Evolutionary conservation across 2,888 invertebrate genomes (phyloP).

Genomic region (Anthophora plumipes): DNA sequence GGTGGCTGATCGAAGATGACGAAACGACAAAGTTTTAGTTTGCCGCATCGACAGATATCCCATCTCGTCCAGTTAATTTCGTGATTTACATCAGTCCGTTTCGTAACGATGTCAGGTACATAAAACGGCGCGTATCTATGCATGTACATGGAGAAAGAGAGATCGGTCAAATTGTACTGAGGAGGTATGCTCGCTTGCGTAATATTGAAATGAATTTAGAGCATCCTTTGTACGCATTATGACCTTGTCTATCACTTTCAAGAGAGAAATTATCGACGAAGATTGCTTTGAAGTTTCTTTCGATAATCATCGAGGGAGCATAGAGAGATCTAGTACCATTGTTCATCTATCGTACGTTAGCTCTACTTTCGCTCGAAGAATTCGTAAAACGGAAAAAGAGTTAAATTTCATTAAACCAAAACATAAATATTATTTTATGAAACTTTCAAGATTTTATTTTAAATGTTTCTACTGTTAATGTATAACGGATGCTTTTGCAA

Average conservation of each 20-base stretch:
- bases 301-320: background rate
- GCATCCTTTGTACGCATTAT: slow-evolving; percentile 34
- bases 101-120: slow-evolving; percentile 25
- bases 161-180: slow-evolving; percentile 30
- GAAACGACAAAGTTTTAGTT: slow-evolving; percentile 30
- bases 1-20: slow-evolving; percentile 21
- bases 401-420: background rate
- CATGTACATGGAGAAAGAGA: slow-evolving; percentile 1
- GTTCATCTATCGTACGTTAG: background rate
- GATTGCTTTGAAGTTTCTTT: slow-evolving; percentile 14
- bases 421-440: background rate
- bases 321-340: background rate
- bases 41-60: slow-evolving; percentile 11
- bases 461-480: too few relatives aligned
- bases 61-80: slow-evolving; percentile 26
- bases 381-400: background rate
- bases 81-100: slow-evolving; percentile 38
- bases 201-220: slow-evolving; percentile 39
- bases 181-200: slow-evolving; percentile 30
- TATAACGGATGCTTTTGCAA: too few relatives aligned
- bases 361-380: background rate
- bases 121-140: background rate
- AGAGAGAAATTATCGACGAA: slow-evolving; percentile 5
- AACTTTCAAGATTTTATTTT: too few relatives aligned
- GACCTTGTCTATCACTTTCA: slow-evolving; percentile 44